A percentile compares a stretch with the other conserved stretches of the same genome.
phyloP scores from a whole-genome alignment of 2,888 invertebrate species.

The Plebejus anna region DNA sequence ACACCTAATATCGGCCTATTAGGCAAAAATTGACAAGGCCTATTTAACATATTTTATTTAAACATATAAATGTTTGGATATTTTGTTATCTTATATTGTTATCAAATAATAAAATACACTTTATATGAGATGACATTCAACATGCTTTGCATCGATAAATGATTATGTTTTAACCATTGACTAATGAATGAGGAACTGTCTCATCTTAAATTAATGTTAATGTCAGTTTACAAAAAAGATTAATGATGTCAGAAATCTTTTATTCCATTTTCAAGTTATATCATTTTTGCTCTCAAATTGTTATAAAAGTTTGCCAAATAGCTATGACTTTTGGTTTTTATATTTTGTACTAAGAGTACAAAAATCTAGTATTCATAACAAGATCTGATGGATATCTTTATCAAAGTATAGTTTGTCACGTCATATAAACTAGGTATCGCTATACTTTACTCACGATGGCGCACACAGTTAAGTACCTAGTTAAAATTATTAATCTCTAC shows the following conservation, averaged over 20 bases:
- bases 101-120: slow-evolving; percentile 11
- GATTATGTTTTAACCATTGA: not conserved
- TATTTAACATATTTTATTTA: slow-evolving; percentile 9
- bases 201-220: not conserved
- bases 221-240: no score
- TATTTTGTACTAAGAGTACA: not conserved
- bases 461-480: not conserved
- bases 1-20: slow-evolving; percentile 11
- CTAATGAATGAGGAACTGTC: not conserved
- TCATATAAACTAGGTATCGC: not conserved
- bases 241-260: not conserved
- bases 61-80: not conserved
- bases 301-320: not conserved
- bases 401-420: not conserved
- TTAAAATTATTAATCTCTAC: not conserved
- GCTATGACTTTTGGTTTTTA: not conserved
- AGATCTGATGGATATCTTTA: not conserved
- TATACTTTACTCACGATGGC: not conserved
- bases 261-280: not conserved
- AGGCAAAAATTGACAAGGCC: not conserved
- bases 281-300: not conserved
- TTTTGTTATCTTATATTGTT: not conserved
- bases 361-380: not conserved
- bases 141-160: not conserved
- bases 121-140: not conserved